Conservation (phyloP, 2,797 vertebrate genomes). For the Hemibagrus guttatus region DNA sequence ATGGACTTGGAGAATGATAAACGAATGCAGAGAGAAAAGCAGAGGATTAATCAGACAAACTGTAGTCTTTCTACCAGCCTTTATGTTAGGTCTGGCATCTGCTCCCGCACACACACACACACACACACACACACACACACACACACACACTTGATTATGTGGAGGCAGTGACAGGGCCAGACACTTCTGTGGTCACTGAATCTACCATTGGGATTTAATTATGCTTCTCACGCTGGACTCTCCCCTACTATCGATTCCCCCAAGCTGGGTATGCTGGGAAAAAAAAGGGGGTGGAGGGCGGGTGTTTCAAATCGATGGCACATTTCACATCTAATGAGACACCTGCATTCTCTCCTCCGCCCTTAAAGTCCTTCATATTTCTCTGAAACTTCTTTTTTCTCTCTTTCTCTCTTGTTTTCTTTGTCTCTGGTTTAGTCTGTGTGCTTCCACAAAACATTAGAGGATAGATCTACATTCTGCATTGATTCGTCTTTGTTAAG, state of each 20-base stretch:
- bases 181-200: constrained; percentile 59
- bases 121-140: constrained; percentile 14
- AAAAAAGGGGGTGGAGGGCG: constrained; percentile 44
- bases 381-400: constrained; percentile 61
- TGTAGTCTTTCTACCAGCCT: not conserved
- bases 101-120: not conserved
- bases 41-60: not conserved
- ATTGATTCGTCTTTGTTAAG: constrained; percentile 61
- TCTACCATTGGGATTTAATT: constrained; percentile 75
- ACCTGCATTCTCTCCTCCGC: constrained; percentile 68
- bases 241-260: constrained; percentile 69
- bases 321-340: constrained; percentile 78
- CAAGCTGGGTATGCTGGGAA: constrained; percentile 62
- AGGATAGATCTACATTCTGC: constrained; percentile 11
- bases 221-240: constrained; percentile 64
- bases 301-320: constrained; percentile 70
- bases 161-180: constrained; percentile 62
- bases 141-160: constrained; percentile 62
- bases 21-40: not conserved
- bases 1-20: not conserved
- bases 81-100: not conserved
- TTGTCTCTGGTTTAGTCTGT: constrained; percentile 54
- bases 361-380: constrained; percentile 66
- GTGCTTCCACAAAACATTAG: constrained; percentile 68
- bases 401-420: not conserved